phyloP scores from a whole-genome alignment of 2,797 vertebrate genomes.

The Semotilus atromaculatus region DNA sequence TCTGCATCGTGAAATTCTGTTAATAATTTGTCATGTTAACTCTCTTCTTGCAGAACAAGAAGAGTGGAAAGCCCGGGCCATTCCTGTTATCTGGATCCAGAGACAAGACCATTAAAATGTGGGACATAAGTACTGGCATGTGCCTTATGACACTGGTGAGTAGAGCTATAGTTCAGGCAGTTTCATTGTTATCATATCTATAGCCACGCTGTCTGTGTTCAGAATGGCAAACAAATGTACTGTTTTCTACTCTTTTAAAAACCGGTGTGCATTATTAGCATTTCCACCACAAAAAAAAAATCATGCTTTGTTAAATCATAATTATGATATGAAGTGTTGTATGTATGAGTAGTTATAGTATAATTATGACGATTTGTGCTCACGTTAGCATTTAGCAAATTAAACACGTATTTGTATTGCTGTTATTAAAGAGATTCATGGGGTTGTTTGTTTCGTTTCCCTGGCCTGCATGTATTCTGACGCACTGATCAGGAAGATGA shows the following conservation, averaged over 20 bases:
- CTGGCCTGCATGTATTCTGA: no score
- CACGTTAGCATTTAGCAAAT: no score
- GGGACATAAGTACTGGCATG: constrained; percentile 98
- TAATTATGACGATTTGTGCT: neutral
- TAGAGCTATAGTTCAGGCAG: constrained; percentile 7
- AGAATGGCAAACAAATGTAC: neutral
- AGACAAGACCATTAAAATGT: constrained; percentile 99
- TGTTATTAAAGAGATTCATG: no score
- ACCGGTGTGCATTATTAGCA: neutral
- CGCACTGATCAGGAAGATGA: no score
- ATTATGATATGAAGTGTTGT: neutral
- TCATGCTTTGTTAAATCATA: neutral
- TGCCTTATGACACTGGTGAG: constrained; percentile 99
- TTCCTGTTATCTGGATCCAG: constrained; percentile 98
- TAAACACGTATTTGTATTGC: no score
- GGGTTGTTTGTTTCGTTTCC: no score
- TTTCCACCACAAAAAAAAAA: neutral
- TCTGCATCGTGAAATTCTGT: neutral
- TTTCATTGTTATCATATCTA: neutral
- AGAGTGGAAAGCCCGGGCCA: constrained; percentile 96
- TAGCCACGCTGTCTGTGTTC: neutral
- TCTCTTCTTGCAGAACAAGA: constrained; percentile 84
- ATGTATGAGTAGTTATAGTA: neutral
- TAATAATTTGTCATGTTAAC: neutral
- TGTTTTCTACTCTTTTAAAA: neutral